Evolutionary conservation across 2,888 invertebrate genomes (phyloP).

Genomic region (Punctoribates punctum): DNA sequence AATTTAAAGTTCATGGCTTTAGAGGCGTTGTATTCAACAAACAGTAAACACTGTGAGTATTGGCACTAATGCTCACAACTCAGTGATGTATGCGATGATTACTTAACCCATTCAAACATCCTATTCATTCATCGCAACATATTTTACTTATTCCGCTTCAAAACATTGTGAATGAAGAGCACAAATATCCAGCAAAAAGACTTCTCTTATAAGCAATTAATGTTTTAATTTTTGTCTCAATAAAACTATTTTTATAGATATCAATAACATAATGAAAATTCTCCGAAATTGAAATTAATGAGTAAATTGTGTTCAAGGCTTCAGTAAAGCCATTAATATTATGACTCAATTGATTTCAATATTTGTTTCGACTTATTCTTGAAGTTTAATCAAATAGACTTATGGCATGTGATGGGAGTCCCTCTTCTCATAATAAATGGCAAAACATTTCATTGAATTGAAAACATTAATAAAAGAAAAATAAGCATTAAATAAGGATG

Average conservation of each 20-base stretch:
- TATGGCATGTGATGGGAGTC: neutral
- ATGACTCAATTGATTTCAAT: slow-evolving; percentile 14
- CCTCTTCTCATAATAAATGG: neutral
- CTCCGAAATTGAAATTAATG: no score
- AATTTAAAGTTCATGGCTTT: neutral
- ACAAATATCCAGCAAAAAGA: no score
- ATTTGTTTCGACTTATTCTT: neutral
- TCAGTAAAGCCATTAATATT: neutral
- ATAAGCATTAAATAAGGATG: neutral
- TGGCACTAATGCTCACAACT: neutral
- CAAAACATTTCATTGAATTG: neutral
- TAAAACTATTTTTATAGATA: neutral
- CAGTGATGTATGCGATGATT: slow-evolving; percentile 26
- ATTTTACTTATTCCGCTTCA: neutral
- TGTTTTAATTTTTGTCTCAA: no score
- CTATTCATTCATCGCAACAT: slow-evolving; percentile 13
- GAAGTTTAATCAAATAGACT: neutral
- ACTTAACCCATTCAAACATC: slow-evolving; percentile 18
- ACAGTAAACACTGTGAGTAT: slow-evolving; percentile 26
- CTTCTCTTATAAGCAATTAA: no score
- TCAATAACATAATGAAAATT: neutral
- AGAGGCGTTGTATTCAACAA: slow-evolving; percentile 27
- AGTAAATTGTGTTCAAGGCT: neutral
- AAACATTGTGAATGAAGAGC: no score
- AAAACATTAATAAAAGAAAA: neutral